phyloP scores from a whole-genome alignment of 2,113 vertebrate species.

The Speoplatyrhinus poulsoni region DNA sequence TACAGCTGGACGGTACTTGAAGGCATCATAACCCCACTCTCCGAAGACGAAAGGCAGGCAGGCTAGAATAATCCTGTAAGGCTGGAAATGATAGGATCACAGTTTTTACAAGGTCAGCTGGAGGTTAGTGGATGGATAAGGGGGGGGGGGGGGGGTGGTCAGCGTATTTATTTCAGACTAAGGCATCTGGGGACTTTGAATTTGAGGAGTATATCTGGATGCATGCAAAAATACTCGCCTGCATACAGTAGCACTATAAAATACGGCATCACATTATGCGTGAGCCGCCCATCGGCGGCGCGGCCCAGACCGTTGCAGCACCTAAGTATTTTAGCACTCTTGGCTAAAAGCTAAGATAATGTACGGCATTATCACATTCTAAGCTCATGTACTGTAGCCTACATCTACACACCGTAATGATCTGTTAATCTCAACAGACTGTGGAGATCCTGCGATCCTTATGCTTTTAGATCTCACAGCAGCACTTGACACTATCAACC shows the following conservation, averaged over 20 bases:
- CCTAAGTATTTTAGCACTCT: background rate
- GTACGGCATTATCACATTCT: too few species aligned
- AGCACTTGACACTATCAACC: too few species aligned
- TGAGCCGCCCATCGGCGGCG: background rate
- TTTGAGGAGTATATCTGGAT: too few species aligned
- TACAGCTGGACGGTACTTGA: slow-evolving; percentile 74
- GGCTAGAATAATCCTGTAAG: slow-evolving; percentile 73
- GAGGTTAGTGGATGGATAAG: slow-evolving; percentile 45
- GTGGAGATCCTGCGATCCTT: too few species aligned
- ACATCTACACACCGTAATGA: too few species aligned
- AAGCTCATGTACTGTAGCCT: too few species aligned
- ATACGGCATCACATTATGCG: background rate
- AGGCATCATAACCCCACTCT: slow-evolving; percentile 68
- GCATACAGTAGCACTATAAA: too few species aligned
- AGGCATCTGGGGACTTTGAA: slow-evolving; percentile 17
- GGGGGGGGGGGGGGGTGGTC: slow-evolving; percentile 46
- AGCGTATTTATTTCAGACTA: slow-evolving; percentile 22
- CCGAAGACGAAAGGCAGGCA: slow-evolving; percentile 59
- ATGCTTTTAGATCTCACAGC: too few species aligned
- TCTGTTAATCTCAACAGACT: too few species aligned
- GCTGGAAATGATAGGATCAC: slow-evolving; percentile 68
- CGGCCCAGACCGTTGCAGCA: background rate
- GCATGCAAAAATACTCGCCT: too few species aligned
- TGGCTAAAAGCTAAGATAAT: too few species aligned
- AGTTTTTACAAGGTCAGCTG: slow-evolving; percentile 65